These are phyloP conservation scores for Drosophila paranaensis DNA, from an alignment of 2,888 invertebrate species.

Conservation along the genomic window DNA sequence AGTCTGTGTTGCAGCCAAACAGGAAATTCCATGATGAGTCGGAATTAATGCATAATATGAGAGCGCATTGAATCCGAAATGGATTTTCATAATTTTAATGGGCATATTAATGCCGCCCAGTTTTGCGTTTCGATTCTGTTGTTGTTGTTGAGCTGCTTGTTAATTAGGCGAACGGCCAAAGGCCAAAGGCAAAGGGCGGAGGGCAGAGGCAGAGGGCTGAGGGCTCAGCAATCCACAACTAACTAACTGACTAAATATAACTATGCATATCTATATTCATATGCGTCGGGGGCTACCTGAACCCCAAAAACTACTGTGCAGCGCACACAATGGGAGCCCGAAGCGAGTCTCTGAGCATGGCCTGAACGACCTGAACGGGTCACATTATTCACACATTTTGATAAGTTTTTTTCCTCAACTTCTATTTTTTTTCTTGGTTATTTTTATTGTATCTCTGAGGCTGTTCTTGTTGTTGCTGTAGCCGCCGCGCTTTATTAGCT, in stretches of 20 bases:
- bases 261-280: constrained; percentile 12
- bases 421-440: constrained; percentile 16
- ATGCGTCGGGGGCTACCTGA: constrained; percentile 39
- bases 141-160: constrained; percentile 44
- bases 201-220: neutral
- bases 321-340: constrained; percentile 23
- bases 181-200: constrained; percentile 6
- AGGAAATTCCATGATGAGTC: constrained; percentile 68
- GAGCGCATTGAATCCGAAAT: constrained; percentile 47
- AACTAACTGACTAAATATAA: constrained; percentile 10
- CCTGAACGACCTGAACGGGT: constrained; percentile 61
- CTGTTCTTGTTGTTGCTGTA: constrained; percentile 15
- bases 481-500: constrained; percentile 66
- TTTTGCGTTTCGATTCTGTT: constrained; percentile 8
- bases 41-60: constrained; percentile 38
- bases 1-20: constrained; percentile 17
- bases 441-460: constrained; percentile 14
- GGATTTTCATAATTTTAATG: constrained; percentile 78
- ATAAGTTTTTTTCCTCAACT: constrained; percentile 43
- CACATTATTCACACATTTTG: constrained; percentile 77
- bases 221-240: constrained; percentile 10
- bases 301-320: constrained; percentile 53
- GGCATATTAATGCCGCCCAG: constrained; percentile 74
- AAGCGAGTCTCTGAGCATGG: constrained; percentile 1
- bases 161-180: constrained; percentile 63